Base-by-base conservation (phyloP, 2,113 vertebrate genomes). In the Elephantulus edwardii region DNA sequence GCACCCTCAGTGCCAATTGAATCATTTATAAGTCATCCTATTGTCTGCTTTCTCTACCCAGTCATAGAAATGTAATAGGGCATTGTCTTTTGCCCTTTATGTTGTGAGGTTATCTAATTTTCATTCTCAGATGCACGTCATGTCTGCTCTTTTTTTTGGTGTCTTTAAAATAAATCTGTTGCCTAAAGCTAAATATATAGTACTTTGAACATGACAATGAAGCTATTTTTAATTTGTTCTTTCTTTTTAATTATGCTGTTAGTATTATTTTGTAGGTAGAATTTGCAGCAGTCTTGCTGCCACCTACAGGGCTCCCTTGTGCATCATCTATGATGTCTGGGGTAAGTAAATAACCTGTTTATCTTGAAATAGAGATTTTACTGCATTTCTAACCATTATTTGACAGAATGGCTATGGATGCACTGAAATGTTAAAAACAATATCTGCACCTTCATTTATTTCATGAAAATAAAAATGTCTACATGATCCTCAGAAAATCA, bases 171-270 rank as follows among this genome's bases (percentile, higher is more conserved):
- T 91, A 96, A 95, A 96, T 95, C 83, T 86, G 48, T 95, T 95
- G 91, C 77, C 91, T 92, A 82, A 28, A 84, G 86, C 91, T 95
- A 96, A 97, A 94, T 95, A 94, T 92, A 93, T 92, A 93, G 89
- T 56, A 93, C 89, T 96, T 96, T 96, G 95, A 97, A 95, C 95
- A 95, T 93, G 91, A 96, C 94, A 97, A 96, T 94, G 64, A 94
- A 92, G 83, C 83, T 93, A 94, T 96, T 97, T 97, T 97, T 95
- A 97, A 96, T 97, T 95, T 97, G 46, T 95, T 91, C 77, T 93
- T 30, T 72, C 60, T 0, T 95, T 94, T 87, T 77, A 76, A 54
- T 88, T 70, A 94, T 87, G 35, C 82, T 91, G 83, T 24, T 30
- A 56, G 89, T 92, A 89, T 96, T 93, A 92, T 93, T 93, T 80